Conservation (phyloP, 2,888 invertebrate species). For the Baronia brevicornis region DNA sequence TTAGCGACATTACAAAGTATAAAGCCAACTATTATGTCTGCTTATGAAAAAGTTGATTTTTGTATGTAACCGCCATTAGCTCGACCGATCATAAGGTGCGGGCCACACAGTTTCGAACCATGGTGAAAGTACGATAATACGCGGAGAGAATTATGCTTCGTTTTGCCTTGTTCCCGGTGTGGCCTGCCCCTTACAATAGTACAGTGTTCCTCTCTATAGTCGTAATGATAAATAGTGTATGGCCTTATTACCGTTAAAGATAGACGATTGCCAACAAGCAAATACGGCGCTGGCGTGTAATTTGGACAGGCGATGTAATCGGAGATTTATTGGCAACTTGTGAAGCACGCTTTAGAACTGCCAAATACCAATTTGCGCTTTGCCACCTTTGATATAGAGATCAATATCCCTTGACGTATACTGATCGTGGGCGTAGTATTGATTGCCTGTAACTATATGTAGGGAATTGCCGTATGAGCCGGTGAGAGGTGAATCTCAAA, state of each 20-base stretch:
- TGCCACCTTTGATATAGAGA: not conserved
- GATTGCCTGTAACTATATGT: constrained; percentile 11
- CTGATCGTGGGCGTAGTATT: constrained; percentile 7
- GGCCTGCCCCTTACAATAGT: no score
- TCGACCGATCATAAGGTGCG: no score
- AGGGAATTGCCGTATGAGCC: constrained; percentile 11
- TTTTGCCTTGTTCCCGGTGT: no score
- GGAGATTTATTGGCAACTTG: constrained; percentile 16
- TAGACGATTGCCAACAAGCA: constrained; percentile 12
- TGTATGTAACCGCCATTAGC: no score
- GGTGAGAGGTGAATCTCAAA: constrained; percentile 2
- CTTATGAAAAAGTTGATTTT: no score
- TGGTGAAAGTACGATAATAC: no score
- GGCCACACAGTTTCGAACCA: no score
- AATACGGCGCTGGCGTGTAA: constrained; percentile 13
- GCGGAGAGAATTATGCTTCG: no score
- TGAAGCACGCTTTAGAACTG: constrained; percentile 1
- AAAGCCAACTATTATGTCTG: no score
- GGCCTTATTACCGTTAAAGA: constrained; percentile 15
- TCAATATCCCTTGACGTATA: not conserved
- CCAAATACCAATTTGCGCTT: constrained; percentile 1
- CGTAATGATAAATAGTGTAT: constrained; percentile 6
- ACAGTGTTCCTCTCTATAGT: no score
- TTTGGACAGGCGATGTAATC: constrained; percentile 17
- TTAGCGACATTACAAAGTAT: no score